Percentiles rank a stretch among this genome's conserved stretches.
phyloP scores from a whole-genome alignment of 2,113 vertebrate genomes.

The Triplophysa dalaica region DNA sequence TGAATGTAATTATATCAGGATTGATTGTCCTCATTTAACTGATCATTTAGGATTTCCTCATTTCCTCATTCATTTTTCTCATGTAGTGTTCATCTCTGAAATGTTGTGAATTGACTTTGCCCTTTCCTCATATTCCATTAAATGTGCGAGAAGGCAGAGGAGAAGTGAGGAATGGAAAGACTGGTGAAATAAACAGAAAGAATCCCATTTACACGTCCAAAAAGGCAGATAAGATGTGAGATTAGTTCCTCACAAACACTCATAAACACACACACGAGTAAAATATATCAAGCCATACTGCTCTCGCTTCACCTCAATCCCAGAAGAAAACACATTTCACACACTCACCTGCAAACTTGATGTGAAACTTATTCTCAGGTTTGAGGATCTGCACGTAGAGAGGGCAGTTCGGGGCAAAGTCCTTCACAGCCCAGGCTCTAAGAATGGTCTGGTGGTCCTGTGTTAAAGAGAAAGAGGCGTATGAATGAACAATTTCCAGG shows the following conservation, averaged over 20 bases:
- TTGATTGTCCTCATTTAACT: no score
- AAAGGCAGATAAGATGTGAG: not conserved
- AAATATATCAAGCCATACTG: not conserved
- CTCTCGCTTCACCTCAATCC: conserved; percentile 34
- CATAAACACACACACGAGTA: conserved; percentile 17
- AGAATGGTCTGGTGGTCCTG: conserved; percentile 86
- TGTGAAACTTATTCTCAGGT: conserved; percentile 84
- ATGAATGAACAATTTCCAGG: no score
- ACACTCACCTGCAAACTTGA: conserved; percentile 83
- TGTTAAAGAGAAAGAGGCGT: conserved; percentile 27
- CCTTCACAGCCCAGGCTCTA: conserved; percentile 81
- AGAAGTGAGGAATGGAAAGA: conserved; percentile 25
- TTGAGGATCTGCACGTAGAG: conserved; percentile 83
- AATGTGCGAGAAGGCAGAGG: conserved; percentile 41
- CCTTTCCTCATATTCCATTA: not conserved
- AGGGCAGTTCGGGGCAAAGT: conserved; percentile 83
- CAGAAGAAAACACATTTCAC: not conserved
- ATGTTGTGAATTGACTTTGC: not conserved
- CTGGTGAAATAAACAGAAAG: conserved; percentile 4
- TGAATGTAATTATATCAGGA: no score
- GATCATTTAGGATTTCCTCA: no score
- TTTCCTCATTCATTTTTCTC: no score
- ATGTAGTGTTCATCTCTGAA: no score
- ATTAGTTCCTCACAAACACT: conserved; percentile 7
- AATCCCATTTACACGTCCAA: not conserved